phyloP scores from a whole-genome alignment of 1,140 invertebrate genomes.

The Colletes latitarsis region DNA sequence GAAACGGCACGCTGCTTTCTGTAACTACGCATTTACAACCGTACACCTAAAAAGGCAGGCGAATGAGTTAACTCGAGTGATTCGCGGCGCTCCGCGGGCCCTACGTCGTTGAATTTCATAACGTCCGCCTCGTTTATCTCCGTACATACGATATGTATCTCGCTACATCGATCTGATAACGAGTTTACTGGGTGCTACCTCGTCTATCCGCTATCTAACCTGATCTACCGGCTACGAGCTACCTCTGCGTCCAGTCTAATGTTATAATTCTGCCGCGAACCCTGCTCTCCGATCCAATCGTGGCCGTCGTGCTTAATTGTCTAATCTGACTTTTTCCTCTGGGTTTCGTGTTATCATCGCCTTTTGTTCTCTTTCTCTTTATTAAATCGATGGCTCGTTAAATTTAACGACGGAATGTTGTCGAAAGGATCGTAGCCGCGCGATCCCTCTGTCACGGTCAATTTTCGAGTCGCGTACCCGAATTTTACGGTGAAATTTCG shows the following conservation, averaged over 20 bases:
- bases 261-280: constrained; percentile 34
- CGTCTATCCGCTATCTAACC: constrained; percentile 46
- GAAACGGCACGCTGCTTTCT: background rate
- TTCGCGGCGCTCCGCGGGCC: background rate
- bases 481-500: constrained; percentile 24
- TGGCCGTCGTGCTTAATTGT: background rate
- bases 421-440: background rate
- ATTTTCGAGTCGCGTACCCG: background rate
- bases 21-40: background rate
- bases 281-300: background rate
- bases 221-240: constrained; percentile 32
- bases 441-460: background rate
- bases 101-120: constrained; percentile 45
- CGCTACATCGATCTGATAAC: constrained; percentile 50
- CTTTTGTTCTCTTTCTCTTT: background rate
- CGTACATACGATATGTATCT: constrained; percentile 40
- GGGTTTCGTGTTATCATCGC: background rate
- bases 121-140: constrained; percentile 35
- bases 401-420: background rate
- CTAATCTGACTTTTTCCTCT: background rate
- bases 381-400: background rate
- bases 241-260: constrained; percentile 11
- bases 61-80: constrained; percentile 13
- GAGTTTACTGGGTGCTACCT: constrained; percentile 44
- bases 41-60: background rate